phyloP scores from a whole-genome alignment of 2,797 vertebrate species.

The Meriones psammophilus region DNA sequence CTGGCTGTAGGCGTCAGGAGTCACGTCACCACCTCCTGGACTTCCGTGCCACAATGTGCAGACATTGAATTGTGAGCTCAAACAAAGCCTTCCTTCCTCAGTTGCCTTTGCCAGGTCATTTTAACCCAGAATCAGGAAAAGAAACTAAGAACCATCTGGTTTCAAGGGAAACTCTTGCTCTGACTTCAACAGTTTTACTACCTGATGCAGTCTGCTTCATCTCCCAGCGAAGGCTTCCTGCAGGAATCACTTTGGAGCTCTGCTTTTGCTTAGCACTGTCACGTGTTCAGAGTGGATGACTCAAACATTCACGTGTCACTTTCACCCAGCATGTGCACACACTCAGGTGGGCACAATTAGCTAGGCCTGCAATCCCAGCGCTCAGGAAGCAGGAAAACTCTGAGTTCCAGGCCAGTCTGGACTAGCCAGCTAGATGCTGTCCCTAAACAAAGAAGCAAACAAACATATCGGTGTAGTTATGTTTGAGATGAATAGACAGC shows the following conservation, averaged over 20 bases:
- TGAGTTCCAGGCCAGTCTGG: not conserved
- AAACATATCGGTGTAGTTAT: not conserved
- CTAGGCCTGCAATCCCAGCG: not conserved
- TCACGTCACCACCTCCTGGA: not conserved
- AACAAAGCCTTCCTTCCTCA: not conserved
- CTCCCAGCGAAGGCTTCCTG: not conserved
- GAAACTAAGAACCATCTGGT: not conserved
- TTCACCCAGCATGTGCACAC: not conserved
- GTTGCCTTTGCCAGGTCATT: not conserved
- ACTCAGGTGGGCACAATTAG: not conserved
- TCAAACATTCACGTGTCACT: not conserved
- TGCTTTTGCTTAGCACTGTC: not conserved
- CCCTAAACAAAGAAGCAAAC: not conserved
- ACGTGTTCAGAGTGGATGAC: not conserved
- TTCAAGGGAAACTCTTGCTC: constrained; percentile 30
- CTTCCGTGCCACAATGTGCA: not conserved
- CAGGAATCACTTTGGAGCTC: not conserved
- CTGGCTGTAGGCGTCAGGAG: too few species aligned
- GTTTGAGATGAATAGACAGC: not conserved
- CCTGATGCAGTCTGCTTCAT: not conserved
- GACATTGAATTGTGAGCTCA: not conserved
- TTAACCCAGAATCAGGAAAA: not conserved
- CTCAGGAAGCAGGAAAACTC: not conserved
- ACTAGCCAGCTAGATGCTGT: not conserved
- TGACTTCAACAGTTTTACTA: not conserved